phyloP scores from a whole-genome alignment of 2,113 vertebrate species.

The Periophthalmodon schlosseri region DNA sequence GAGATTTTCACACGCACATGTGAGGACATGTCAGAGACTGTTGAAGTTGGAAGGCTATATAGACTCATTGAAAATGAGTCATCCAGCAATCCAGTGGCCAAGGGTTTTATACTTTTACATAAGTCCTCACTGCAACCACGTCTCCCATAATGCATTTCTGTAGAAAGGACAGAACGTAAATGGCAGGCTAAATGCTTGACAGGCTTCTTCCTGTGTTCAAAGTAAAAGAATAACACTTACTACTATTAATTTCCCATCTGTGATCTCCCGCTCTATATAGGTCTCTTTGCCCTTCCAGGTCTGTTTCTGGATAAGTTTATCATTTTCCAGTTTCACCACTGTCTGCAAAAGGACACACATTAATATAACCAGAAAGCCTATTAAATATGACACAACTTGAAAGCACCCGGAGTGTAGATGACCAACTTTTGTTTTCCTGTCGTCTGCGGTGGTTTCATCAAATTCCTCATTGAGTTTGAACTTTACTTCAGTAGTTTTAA shows the following conservation, averaged over 20 bases:
- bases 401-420: no score
- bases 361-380: neutral
- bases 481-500: slow-evolving; percentile 87
- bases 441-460: slow-evolving; percentile 92
- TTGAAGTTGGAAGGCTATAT: slow-evolving; percentile 39
- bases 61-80: slow-evolving; percentile 82
- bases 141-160: slow-evolving; percentile 92
- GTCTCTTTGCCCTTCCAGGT: slow-evolving; percentile 94
- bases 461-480: slow-evolving; percentile 91
- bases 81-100: slow-evolving; percentile 37
- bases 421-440: slow-evolving; percentile 89
- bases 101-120: slow-evolving; percentile 77
- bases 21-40: slow-evolving; percentile 23
- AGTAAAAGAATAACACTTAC: slow-evolving; percentile 70
- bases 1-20: slow-evolving; percentile 8
- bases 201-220: no score
- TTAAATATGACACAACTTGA: neutral
- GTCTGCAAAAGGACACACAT: slow-evolving; percentile 77
- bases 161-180: neutral
- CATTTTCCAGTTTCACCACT: slow-evolving; percentile 82
- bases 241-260: slow-evolving; percentile 88
- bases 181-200: neutral
- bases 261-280: slow-evolving; percentile 85
- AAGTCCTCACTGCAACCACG: slow-evolving; percentile 82
- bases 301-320: slow-evolving; percentile 87